phyloP scores from a whole-genome alignment of 2,797 vertebrate species.

The Mormyrops attenuatus region DNA sequence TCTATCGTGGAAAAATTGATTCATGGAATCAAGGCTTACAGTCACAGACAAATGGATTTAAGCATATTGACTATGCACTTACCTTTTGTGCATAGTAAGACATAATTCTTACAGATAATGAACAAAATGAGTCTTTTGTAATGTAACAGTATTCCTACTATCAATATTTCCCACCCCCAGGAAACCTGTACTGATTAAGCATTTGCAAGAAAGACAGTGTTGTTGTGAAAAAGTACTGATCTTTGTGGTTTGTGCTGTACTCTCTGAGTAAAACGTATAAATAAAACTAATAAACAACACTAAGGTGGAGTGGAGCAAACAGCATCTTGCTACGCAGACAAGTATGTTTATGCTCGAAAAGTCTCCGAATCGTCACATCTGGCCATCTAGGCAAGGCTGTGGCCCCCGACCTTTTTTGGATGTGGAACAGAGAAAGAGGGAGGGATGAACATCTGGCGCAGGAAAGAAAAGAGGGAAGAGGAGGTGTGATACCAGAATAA shows the following conservation, averaged over 20 bases:
- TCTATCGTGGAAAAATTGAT: neutral
- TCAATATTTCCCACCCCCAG: neutral
- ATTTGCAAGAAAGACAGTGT: neutral
- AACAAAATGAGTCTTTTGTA: neutral
- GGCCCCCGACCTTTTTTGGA: neutral
- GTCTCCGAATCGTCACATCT: neutral
- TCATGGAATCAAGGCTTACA: neutral
- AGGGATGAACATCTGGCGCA: neutral
- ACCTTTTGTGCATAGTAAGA: neutral
- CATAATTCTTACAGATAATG: neutral
- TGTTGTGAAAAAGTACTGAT: neutral
- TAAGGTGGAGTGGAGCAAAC: neutral
- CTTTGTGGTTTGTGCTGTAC: neutral
- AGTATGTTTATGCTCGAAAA: neutral
- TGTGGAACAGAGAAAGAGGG: neutral
- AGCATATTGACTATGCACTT: neutral
- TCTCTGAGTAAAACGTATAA: neutral
- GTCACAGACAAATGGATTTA: neutral
- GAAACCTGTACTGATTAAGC: neutral
- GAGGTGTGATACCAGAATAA: conserved; percentile 3
- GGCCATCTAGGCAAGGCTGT: neutral
- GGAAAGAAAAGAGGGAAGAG: neutral
- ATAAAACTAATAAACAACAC: neutral
- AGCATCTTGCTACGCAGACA: neutral
- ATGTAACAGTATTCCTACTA: neutral